Evolutionary conservation across 1,140 invertebrate genomes (phyloP).

Genomic region (Acromyrmex heyeri): DNA sequence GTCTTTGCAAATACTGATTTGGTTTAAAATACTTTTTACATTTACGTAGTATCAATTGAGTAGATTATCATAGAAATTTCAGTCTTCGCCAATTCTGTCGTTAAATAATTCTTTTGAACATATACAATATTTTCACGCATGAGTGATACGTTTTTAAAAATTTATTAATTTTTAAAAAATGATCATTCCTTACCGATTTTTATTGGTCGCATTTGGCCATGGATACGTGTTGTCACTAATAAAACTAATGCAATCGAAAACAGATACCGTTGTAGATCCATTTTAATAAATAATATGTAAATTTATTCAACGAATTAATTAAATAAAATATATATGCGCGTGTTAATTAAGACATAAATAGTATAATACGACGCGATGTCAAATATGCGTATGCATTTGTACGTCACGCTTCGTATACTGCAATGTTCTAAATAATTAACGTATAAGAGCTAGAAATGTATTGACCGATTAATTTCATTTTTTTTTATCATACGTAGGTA

Average conservation of each 20-base stretch:
- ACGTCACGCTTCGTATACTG: too few species aligned
- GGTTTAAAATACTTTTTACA: background rate
- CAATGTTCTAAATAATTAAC: too few species aligned
- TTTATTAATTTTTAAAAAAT: background rate
- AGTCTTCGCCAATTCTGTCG: background rate
- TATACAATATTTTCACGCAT: background rate
- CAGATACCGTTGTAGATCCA: background rate
- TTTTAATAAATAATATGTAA: background rate
- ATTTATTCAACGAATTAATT: too few species aligned
- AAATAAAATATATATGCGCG: too few species aligned
- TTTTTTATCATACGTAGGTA: too few species aligned
- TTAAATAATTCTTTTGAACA: background rate
- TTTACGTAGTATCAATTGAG: too few species aligned
- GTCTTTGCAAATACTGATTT: background rate
- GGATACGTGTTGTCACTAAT: background rate
- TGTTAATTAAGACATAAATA: too few species aligned
- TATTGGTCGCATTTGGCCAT: background rate
- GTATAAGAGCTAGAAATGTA: too few species aligned
- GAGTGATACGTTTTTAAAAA: background rate
- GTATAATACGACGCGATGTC: too few species aligned
- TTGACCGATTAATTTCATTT: too few species aligned
- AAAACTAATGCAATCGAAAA: background rate
- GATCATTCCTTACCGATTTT: conserved; percentile 25
- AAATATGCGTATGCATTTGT: too few species aligned
- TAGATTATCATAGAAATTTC: background rate